Evolutionary conservation across 2,797 vertebrate genomes (phyloP), one percentile per base, ranked within the genome.

Genomic region (Cossypha caffra): DNA sequence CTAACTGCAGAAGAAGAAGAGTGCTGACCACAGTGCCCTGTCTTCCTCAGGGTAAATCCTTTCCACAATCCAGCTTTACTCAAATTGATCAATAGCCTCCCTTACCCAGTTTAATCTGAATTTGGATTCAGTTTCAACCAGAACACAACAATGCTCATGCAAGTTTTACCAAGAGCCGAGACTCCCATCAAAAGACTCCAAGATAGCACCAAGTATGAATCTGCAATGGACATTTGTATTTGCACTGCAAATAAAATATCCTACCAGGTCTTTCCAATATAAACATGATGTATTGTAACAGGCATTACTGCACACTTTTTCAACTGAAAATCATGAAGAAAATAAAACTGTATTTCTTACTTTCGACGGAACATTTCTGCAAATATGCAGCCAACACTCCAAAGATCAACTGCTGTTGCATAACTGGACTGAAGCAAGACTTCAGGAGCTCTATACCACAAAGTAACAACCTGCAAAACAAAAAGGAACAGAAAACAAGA

Each of bases 371-470:
- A 99, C 99, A 99, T 98, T 97, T 99, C 99, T 75, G 99, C 99
- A 96, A 99, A 99, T 98, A 99, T 99, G 97, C 99, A 99, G 82
- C 99, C 99, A 77, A 99, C 98, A 31, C 99, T 99, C 99, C 99
- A 99, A 77, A 99, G 98, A 91, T 99, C 99, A 82, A 99, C 99
- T 10, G 99, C 98, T n/a, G 99, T 99, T 95, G 99, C 99, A 9
- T 99, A 99, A 96, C 99, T 99, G 96, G 99, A 99, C 97, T 99
- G 99, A 69, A 99, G 98, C 92, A 99, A 95, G 94, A 99, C 99
- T 97, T 99, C 99, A 33, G 99, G 99, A 62, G 99, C 99, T 93
- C 99, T 97, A 96, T 99, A 99, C 99, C 99, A 99, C 96, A 99
- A 97, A 5, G 99, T 99, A 96, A 99, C 99, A 71, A 99, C 99